phyloP scores from a whole-genome alignment of 2,888 invertebrate genomes.

The Drosophila siamana region DNA sequence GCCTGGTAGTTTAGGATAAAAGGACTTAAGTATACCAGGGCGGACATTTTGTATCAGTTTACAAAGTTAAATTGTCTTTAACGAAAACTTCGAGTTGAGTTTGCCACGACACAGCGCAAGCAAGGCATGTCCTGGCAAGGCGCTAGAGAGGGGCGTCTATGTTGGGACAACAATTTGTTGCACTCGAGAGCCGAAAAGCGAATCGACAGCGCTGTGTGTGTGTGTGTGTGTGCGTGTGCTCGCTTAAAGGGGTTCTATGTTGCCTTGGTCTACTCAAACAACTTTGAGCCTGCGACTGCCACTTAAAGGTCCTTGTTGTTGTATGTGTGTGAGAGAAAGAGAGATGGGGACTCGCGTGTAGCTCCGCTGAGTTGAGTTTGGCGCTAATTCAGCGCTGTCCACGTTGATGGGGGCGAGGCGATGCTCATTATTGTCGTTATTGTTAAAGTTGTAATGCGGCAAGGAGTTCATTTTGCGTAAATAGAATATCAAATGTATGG shows the following conservation, averaged over 20 bases:
- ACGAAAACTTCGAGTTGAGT: constrained; percentile 70
- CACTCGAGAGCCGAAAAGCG: constrained; percentile 42
- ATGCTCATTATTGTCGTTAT: constrained; percentile 74
- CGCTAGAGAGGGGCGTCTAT: background rate
- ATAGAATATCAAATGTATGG: constrained; percentile 76
- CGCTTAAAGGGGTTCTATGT: constrained; percentile 58
- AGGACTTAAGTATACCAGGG: constrained; percentile 71
- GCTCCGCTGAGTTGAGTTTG: constrained; percentile 15
- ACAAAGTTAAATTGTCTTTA: constrained; percentile 80
- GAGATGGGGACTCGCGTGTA: constrained; percentile 4
- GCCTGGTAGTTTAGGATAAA: constrained; percentile 55
- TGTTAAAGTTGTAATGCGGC: constrained; percentile 56
- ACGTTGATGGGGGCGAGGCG: constrained; percentile 20
- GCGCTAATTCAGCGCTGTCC: constrained; percentile 39
- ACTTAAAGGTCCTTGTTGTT: constrained; percentile 44
- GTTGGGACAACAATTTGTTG: constrained; percentile 64
- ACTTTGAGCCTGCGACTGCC: constrained; percentile 46
- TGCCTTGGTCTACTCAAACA: constrained; percentile 42
- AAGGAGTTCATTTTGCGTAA: constrained; percentile 73
- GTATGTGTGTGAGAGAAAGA: background rate
- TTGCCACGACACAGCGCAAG: constrained; percentile 30
- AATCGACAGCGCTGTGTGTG: constrained; percentile 15
- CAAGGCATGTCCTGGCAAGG: constrained; percentile 7
- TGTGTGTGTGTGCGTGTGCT: constrained; percentile 6
- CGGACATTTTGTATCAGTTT: constrained; percentile 80